Conservation (phyloP, 2,888 invertebrate genomes). For the Dinocampus coccinellae region DNA sequence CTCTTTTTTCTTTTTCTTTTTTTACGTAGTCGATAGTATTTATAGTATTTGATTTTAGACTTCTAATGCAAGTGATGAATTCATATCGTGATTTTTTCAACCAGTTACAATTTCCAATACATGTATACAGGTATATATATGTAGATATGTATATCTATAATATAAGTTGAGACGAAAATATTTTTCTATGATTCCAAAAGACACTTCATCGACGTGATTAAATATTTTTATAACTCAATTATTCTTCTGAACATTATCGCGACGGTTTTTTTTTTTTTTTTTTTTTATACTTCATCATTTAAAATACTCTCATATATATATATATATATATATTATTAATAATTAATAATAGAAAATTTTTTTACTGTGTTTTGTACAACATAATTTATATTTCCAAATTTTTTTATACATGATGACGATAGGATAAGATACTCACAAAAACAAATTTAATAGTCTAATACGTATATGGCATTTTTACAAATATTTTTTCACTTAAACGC, state of each 20-base stretch:
- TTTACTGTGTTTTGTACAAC: background rate
- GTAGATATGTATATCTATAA: conserved; percentile 7
- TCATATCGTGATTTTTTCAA: background rate
- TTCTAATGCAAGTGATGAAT: background rate
- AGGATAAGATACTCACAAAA: conserved; percentile 1
- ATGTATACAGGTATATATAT: background rate
- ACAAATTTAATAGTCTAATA: background rate
- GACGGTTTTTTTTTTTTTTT: conserved; percentile 2
- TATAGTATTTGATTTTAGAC: background rate
- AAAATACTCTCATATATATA: background rate
- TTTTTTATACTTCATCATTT: conserved; percentile 3
- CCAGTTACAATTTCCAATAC: background rate
- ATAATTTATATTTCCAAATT: conserved; percentile 1
- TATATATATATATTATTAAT: background rate
- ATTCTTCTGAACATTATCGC: too few species aligned
- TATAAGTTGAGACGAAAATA: background rate
- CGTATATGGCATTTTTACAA: conserved; percentile 4
- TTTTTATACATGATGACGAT: background rate
- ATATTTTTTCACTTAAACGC: background rate
- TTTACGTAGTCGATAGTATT: background rate
- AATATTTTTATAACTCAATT: conserved; percentile 16
- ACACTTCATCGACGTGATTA: background rate
- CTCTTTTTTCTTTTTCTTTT: conserved; percentile 6
- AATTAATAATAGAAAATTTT: conserved; percentile 3
- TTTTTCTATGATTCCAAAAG: background rate